A percentile compares a stretch with the other conserved stretches of the same genome.
Evolutionary conservation across 2,888 invertebrate genomes (phyloP).

Genomic region (Vandiemenella viatica): DNA sequence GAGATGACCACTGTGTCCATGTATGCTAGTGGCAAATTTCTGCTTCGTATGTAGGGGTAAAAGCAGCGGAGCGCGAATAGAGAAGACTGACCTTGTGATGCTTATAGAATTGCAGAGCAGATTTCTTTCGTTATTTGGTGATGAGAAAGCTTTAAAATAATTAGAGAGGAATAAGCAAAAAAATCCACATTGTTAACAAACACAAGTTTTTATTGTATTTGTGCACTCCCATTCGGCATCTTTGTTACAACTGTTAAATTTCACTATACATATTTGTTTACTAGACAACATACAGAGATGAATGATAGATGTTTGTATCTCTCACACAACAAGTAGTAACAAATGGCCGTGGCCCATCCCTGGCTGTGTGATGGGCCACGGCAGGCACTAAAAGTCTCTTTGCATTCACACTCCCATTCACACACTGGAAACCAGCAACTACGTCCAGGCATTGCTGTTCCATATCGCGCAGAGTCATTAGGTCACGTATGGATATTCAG

Average conservation of each 20-base stretch:
- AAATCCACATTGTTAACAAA: background rate
- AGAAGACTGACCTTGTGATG: too few species aligned
- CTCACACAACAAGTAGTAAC: constrained; percentile 3
- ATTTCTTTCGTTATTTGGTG: too few species aligned
- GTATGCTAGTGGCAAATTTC: too few species aligned
- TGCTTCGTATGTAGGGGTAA: too few species aligned
- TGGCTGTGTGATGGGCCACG: constrained; percentile 15
- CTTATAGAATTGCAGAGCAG: too few species aligned
- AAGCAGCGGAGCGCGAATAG: too few species aligned
- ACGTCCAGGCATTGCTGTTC: background rate
- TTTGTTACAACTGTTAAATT: background rate
- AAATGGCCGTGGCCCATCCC: constrained; percentile 11
- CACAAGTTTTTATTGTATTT: constrained; percentile 1
- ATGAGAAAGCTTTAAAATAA: too few species aligned
- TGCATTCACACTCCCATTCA: background rate
- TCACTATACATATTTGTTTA: background rate
- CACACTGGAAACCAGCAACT: background rate
- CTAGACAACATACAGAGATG: background rate
- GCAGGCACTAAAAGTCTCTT: constrained; percentile 16
- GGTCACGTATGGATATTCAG: too few species aligned
- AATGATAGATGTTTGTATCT: background rate
- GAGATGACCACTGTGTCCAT: too few species aligned
- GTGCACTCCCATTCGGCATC: constrained; percentile 6
- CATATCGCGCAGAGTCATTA: too few species aligned
- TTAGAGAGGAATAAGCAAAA: too few species aligned